Conservation (phyloP, 2,113 vertebrate species). For the Melospiza georgiana region DNA sequence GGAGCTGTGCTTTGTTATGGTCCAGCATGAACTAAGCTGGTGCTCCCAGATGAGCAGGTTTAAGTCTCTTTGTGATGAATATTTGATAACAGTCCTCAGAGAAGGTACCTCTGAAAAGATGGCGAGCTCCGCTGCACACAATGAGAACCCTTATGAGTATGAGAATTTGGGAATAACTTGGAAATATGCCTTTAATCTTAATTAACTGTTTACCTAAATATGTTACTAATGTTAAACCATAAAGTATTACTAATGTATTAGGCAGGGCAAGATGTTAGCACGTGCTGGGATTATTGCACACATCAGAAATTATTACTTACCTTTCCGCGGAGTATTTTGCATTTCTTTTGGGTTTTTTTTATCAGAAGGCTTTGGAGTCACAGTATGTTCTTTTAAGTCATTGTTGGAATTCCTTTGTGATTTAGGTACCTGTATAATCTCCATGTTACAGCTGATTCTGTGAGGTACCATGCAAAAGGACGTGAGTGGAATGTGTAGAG, state of each 20-base stretch:
- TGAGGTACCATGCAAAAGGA: background rate
- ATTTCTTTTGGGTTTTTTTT: background rate
- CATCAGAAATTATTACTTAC: background rate
- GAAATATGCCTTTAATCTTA: background rate
- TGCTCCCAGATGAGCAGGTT: background rate
- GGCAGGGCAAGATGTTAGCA: background rate
- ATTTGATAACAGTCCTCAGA: background rate
- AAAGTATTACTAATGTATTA: background rate
- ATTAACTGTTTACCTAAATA: background rate
- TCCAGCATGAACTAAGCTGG: background rate
- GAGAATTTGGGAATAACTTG: background rate
- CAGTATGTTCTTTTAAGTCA: background rate
- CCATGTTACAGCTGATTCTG: background rate
- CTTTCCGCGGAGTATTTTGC: background rate
- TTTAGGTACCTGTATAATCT: background rate
- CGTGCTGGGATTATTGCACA: background rate
- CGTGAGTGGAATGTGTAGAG: background rate
- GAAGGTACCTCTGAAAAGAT: background rate
- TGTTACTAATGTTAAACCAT: background rate
- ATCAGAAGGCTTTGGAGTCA: background rate
- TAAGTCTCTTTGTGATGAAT: background rate
- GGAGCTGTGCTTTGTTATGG: background rate
- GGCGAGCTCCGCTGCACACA: background rate
- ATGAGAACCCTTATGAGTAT: background rate
- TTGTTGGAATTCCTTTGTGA: background rate